phyloP scores from a whole-genome alignment of 2,113 vertebrate genomes.

The Nerophis ophidion region DNA sequence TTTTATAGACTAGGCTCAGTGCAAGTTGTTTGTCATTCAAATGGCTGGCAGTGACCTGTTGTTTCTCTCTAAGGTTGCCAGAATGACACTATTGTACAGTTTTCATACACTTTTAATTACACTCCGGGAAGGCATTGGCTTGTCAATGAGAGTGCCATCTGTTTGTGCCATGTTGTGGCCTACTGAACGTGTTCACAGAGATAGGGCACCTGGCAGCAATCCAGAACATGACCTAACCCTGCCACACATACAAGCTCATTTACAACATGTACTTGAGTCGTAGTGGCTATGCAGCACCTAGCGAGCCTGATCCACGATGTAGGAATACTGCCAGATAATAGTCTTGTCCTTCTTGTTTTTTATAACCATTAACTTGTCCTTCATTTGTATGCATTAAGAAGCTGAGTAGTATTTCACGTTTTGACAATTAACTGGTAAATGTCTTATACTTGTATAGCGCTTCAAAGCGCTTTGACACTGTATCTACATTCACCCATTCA shows the following conservation, averaged over 20 bases:
- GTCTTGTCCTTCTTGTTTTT: neutral
- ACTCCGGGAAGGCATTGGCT: slow-evolving; percentile 39
- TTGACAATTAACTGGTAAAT: no score
- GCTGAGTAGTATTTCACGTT: neutral
- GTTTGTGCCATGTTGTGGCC: slow-evolving; percentile 57
- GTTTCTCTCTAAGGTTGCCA: slow-evolving; percentile 5
- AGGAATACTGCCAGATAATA: neutral
- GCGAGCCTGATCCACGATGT: slow-evolving; percentile 43
- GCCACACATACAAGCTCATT: slow-evolving; percentile 59
- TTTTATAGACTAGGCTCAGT: no score
- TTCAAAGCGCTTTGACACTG: no score
- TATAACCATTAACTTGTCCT: neutral
- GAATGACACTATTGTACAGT: slow-evolving; percentile 47
- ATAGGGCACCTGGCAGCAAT: slow-evolving; percentile 51
- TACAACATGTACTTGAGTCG: slow-evolving; percentile 18
- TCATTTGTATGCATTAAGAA: neutral
- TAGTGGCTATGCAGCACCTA: slow-evolving; percentile 22
- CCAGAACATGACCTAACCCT: slow-evolving; percentile 49
- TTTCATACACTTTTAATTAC: slow-evolving; percentile 55
- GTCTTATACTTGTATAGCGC: no score
- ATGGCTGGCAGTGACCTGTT: slow-evolving; percentile 25
- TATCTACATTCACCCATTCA: no score
- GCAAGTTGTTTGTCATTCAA: slow-evolving; percentile 33
- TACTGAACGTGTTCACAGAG: slow-evolving; percentile 49
- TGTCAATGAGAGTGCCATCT: slow-evolving; percentile 56